Conservation (phyloP, 2,888 invertebrate genomes). For the Malacosoma neustria region DNA sequence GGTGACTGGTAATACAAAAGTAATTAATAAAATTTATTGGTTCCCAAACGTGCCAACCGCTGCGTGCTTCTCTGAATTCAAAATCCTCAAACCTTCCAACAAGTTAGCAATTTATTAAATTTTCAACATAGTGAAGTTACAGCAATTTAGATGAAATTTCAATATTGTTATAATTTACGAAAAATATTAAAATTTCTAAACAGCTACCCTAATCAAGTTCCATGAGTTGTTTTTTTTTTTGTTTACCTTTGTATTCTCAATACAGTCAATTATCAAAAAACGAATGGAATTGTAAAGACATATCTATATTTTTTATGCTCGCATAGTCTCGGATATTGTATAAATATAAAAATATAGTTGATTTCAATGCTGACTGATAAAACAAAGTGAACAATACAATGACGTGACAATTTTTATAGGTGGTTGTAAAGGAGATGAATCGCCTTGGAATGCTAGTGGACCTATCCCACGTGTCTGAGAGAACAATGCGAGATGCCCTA, state of each 20-base stretch:
- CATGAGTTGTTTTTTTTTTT: not conserved
- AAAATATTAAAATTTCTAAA: no score
- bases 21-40: slow-evolving; percentile 17
- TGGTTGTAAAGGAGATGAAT: slow-evolving; percentile 91
- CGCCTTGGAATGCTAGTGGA: slow-evolving; percentile 92
- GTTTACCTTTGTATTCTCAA: no score
- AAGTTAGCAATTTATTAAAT: slow-evolving; percentile 41
- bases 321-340: no score
- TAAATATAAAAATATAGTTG: no score
- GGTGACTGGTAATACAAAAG: not conserved
- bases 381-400: no score
- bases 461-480: slow-evolving; percentile 85
- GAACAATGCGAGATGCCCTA: slow-evolving; percentile 87
- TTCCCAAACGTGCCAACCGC: slow-evolving; percentile 20
- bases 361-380: no score
- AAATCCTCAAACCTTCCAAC: slow-evolving; percentile 29
- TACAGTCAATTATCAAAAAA: no score
- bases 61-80: slow-evolving; percentile 18
- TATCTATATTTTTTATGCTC: no score
- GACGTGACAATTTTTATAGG: slow-evolving; percentile 71
- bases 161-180: not conserved
- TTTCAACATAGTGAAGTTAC: slow-evolving; percentile 17
- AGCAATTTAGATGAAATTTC: not conserved
- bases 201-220: not conserved
- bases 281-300: no score